Conservation (phyloP, 2,113 vertebrate species). For the Poeciliopsis occidentalis region DNA sequence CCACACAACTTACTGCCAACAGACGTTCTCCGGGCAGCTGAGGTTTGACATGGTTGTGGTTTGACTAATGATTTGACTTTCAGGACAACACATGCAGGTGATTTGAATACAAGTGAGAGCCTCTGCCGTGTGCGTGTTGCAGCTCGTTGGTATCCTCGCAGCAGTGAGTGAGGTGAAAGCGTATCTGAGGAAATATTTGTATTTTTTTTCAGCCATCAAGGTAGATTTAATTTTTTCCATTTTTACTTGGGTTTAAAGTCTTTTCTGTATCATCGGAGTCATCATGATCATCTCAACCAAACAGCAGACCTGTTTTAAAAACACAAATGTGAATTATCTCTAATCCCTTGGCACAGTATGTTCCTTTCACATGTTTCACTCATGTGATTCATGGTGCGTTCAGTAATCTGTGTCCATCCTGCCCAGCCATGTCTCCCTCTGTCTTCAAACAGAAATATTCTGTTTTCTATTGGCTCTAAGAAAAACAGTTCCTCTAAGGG, state of each 20-base stretch:
- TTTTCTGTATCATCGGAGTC: neutral
- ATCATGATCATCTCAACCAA: neutral
- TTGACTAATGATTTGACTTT: constrained; percentile 71
- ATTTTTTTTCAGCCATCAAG: neutral
- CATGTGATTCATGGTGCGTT: constrained; percentile 11
- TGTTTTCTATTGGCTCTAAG: constrained; percentile 21
- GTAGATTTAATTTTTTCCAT: neutral
- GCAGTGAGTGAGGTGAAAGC: neutral
- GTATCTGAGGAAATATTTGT: neutral
- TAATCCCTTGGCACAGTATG: neutral
- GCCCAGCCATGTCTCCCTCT: constrained; percentile 18
- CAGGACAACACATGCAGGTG: constrained; percentile 35
- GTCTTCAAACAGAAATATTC: constrained; percentile 26
- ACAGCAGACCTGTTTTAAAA: neutral
- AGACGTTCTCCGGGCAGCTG: constrained; percentile 7
- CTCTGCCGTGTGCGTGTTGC: constrained; percentile 14
- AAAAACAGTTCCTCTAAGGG: constrained; percentile 7
- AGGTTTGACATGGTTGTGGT: constrained; percentile 30
- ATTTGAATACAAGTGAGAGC: constrained; percentile 63
- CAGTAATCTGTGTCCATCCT: constrained; percentile 21
- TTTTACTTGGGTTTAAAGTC: neutral
- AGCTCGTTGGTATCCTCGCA: constrained; percentile 12
- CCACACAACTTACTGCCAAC: neutral
- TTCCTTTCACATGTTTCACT: neutral
- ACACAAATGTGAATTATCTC: neutral